Percentiles rank a stretch among this genome's conserved stretches.
Conservation (phyloP, 2,113 vertebrate species). For the Hystrix brachyura region DNA sequence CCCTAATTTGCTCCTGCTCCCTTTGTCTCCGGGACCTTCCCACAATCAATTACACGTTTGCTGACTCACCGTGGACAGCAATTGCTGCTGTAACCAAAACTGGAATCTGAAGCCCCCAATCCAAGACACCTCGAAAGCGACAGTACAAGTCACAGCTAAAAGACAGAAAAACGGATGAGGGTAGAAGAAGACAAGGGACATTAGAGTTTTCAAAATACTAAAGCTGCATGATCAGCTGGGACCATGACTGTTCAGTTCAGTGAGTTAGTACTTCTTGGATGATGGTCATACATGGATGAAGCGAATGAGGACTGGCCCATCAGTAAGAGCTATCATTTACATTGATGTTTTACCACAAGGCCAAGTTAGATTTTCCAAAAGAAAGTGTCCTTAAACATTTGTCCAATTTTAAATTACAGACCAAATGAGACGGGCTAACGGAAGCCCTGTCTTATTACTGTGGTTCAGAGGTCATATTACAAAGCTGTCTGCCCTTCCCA, state of each 20-base stretch:
- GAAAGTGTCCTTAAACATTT: conserved; percentile 73
- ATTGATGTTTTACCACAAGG: conserved; percentile 67
- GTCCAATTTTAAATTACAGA: conserved; percentile 76
- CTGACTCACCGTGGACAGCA: background rate
- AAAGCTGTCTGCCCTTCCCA: conserved; percentile 65
- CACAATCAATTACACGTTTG: background rate
- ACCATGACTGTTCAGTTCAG: background rate
- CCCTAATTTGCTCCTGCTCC: background rate
- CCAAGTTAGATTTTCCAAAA: conserved; percentile 73
- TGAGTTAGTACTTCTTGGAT: background rate
- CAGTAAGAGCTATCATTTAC: conserved; percentile 59
- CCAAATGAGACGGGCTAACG: conserved; percentile 81
- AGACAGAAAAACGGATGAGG: background rate
- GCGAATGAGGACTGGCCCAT: background rate
- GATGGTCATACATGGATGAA: background rate
- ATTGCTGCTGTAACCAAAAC: background rate
- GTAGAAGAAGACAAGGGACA: background rate
- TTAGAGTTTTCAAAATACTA: background rate
- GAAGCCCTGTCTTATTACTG: conserved; percentile 81
- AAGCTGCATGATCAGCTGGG: background rate
- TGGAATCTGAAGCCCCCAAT: background rate
- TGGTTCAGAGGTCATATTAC: conserved; percentile 81
- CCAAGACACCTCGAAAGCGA: conserved; percentile 44
- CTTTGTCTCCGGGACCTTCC: background rate
- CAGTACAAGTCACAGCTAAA: background rate